These are phyloP conservation scores for Chaenodraco wilsoni DNA, from an alignment of 2,797 vertebrate genomes.

Conservation along the genomic window DNA sequence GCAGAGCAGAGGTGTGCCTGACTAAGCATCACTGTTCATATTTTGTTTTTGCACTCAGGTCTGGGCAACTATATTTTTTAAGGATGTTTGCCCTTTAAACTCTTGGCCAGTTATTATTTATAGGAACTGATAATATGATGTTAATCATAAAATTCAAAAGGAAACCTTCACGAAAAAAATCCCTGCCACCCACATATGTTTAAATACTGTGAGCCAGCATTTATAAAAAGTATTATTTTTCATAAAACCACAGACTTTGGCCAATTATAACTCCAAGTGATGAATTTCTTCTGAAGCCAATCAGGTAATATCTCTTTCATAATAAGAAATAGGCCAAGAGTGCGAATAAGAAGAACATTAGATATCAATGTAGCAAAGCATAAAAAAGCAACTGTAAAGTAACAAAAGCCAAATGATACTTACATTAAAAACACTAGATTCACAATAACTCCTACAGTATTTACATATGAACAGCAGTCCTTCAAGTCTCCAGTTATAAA, in stretches of 20 bases:
- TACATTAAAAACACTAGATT: slow-evolving; percentile 90
- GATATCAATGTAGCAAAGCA: slow-evolving; percentile 62
- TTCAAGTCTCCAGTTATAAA: slow-evolving; percentile 97
- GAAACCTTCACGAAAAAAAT: background rate
- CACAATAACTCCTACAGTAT: slow-evolving; percentile 87
- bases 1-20: slow-evolving; percentile 29
- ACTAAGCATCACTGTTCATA: background rate
- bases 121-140: slow-evolving; percentile 14
- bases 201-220: slow-evolving; percentile 38
- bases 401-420: slow-evolving; percentile 84
- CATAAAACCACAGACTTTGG: slow-evolving; percentile 16
- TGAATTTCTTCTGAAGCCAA: slow-evolving; percentile 18
- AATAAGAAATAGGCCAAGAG: slow-evolving; percentile 34
- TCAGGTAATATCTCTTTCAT: slow-evolving; percentile 25
- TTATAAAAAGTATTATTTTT: slow-evolving; percentile 11
- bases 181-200: slow-evolving; percentile 31
- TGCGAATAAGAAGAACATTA: slow-evolving; percentile 40
- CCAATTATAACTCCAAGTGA: slow-evolving; percentile 8
- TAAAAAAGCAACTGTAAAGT: slow-evolving; percentile 72
- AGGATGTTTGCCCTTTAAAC: slow-evolving; percentile 20
- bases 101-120: slow-evolving; percentile 1
- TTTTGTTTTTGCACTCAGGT: slow-evolving; percentile 34
- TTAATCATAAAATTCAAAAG: slow-evolving; percentile 21
- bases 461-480: slow-evolving; percentile 97
- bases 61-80: slow-evolving; percentile 28